These are phyloP conservation scores for Coelopa frigida DNA, from an alignment of 1,140 invertebrate genomes.

Conservation along the genomic window DNA sequence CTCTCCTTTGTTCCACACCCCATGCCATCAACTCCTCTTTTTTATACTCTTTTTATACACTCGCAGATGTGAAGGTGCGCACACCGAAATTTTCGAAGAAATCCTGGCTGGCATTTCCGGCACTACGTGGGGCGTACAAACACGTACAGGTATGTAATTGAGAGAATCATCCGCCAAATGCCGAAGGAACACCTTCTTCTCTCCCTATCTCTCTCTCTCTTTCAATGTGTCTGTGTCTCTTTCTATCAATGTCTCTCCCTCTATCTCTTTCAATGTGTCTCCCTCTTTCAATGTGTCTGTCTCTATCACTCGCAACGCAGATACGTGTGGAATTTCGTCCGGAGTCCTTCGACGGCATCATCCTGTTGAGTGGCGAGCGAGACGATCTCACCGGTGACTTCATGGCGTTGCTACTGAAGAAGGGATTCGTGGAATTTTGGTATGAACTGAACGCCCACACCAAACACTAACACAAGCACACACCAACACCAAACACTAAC, in stretches of 20 bases:
- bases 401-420: constrained; percentile 75
- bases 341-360: constrained; percentile 74
- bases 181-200: too few relatives aligned
- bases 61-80: constrained; percentile 58
- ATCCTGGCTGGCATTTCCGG: constrained; percentile 74
- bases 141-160: constrained; percentile 62
- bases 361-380: constrained; percentile 84
- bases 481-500: neutral
- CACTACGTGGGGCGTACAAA: constrained; percentile 76
- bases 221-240: too few relatives aligned
- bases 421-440: constrained; percentile 90
- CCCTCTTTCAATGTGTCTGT: too few relatives aligned
- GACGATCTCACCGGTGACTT: constrained; percentile 89
- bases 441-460: constrained; percentile 51
- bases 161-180: too few relatives aligned
- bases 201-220: too few relatives aligned
- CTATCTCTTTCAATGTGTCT: too few relatives aligned
- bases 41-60: too few relatives aligned
- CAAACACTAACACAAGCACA: neutral
- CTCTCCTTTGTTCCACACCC: too few relatives aligned
- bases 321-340: constrained; percentile 76
- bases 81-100: constrained; percentile 77
- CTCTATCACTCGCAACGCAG: constrained; percentile 21
- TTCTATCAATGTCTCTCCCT: too few relatives aligned
- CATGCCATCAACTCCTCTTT: too few relatives aligned